phyloP scores from a whole-genome alignment of 2,797 vertebrate genomes.

The Ficedula albicollis region DNA sequence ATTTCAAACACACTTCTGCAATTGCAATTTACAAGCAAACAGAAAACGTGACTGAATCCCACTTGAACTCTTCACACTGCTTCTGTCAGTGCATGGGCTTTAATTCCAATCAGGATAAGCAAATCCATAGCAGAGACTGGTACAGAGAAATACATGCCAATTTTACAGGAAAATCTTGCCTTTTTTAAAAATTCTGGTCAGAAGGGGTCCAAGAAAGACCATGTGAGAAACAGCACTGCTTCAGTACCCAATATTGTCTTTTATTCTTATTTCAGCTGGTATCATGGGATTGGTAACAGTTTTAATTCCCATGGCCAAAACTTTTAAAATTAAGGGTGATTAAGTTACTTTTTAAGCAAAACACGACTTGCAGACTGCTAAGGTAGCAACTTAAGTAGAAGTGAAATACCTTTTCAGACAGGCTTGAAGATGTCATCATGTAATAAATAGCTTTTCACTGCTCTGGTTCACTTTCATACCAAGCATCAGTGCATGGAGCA shows the following conservation, averaged over 20 bases:
- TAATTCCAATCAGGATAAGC: slow-evolving; percentile 18
- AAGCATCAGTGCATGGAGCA: not conserved
- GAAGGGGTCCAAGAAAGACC: not conserved
- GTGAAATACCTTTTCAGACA: not conserved
- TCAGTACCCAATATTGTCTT: not conserved
- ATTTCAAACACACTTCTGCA: slow-evolving; percentile 9
- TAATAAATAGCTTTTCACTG: not conserved
- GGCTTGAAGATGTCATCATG: not conserved
- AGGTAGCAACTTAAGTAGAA: not conserved
- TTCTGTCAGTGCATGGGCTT: not conserved
- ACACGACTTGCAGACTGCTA: not conserved
- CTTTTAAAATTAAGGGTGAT: not conserved
- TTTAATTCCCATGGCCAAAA: not conserved
- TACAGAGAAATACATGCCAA: not conserved
- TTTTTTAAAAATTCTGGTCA: not conserved
- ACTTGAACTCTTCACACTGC: not conserved
- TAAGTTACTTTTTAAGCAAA: slow-evolving; percentile 1
- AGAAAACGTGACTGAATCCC: not conserved
- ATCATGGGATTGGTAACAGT: not conserved
- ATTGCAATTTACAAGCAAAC: slow-evolving; percentile 26
- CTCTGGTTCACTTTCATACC: not conserved
- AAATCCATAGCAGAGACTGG: not conserved
- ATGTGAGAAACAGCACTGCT: not conserved
- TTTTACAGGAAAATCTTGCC: not conserved
- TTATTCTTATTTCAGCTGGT: not conserved